A percentile compares a stretch with the other conserved stretches of the same genome.
These are phyloP conservation scores for Bathynomus jamesi DNA, from an alignment of 1,140 invertebrate species.

Conservation along the genomic window DNA sequence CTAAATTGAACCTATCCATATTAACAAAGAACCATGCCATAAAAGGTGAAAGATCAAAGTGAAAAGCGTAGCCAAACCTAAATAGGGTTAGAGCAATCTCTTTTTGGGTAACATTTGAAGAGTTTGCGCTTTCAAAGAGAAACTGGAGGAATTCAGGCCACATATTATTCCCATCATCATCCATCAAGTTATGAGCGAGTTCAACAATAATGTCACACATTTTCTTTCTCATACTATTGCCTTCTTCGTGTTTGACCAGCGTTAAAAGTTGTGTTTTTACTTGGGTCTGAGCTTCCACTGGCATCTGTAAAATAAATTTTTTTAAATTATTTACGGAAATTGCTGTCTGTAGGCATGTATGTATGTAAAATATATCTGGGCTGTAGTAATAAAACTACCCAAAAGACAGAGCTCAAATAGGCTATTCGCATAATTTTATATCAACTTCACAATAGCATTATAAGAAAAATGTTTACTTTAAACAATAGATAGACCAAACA, in stretches of 20 bases:
- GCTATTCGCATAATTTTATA: too few species aligned
- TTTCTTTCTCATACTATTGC: constrained; percentile 63
- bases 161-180: constrained; percentile 91
- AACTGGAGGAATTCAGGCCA: constrained; percentile 97
- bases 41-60: too few species aligned
- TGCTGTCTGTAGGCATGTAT: neutral
- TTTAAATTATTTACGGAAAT: neutral
- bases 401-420: too few species aligned
- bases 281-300: constrained; percentile 68
- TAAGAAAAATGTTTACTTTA: too few species aligned
- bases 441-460: too few species aligned
- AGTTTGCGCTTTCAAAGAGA: constrained; percentile 87
- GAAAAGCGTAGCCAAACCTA: constrained; percentile 48
- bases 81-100: constrained; percentile 92
- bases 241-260: constrained; percentile 71
- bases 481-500: too few species aligned
- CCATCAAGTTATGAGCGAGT: constrained; percentile 87
- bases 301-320: constrained; percentile 51
- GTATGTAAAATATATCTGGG: neutral
- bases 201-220: constrained; percentile 92
- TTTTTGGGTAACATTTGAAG: constrained; percentile 68
- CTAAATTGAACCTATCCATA: too few species aligned
- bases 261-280: constrained; percentile 78
- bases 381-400: neutral
- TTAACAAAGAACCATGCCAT: too few species aligned